Conservation (phyloP, 2,888 invertebrate species). For the Lymantria dispar region DNA sequence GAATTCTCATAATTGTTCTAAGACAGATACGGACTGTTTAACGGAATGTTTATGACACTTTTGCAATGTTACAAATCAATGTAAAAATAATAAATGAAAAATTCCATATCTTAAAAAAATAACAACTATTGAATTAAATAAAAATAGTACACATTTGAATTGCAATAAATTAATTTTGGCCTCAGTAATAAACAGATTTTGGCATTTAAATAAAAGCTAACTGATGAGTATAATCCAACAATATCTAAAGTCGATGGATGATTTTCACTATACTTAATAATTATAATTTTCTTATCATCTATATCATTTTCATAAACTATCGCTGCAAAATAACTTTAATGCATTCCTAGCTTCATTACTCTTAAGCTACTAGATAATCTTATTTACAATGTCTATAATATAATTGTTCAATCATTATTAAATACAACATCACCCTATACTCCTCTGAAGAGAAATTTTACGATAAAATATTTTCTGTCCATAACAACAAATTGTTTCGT, state of each 20-base stretch:
- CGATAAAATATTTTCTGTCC: constrained; percentile 28
- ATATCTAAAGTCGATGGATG: constrained; percentile 55
- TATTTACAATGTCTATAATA: constrained; percentile 73
- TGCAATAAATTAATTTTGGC: constrained; percentile 61
- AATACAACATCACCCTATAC: constrained; percentile 52
- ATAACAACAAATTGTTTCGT: constrained; percentile 30
- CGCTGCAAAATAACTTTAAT: constrained; percentile 74
- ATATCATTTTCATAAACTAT: constrained; percentile 64
- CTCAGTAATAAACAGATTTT: constrained; percentile 58
- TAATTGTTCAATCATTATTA: constrained; percentile 66
- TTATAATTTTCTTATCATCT: constrained; percentile 52
- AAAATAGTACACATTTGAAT: constrained; percentile 11
- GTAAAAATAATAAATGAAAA: constrained; percentile 5
- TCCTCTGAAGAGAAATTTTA: constrained; percentile 25
- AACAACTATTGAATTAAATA: constrained; percentile 8
- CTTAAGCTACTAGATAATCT: constrained; percentile 71
- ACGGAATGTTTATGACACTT: constrained; percentile 47
- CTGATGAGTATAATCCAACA: constrained; percentile 64
- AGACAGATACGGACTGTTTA: constrained; percentile 31
- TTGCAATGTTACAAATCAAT: constrained; percentile 19
- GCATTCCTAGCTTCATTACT: constrained; percentile 72
- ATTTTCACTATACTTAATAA: constrained; percentile 52
- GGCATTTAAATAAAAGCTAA: constrained; percentile 63
- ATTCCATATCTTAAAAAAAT: constrained; percentile 1
- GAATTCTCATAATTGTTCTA: constrained; percentile 4